Evolutionary conservation across 2,888 invertebrate species (phyloP).

Genomic region (Machimus rusticus): DNA sequence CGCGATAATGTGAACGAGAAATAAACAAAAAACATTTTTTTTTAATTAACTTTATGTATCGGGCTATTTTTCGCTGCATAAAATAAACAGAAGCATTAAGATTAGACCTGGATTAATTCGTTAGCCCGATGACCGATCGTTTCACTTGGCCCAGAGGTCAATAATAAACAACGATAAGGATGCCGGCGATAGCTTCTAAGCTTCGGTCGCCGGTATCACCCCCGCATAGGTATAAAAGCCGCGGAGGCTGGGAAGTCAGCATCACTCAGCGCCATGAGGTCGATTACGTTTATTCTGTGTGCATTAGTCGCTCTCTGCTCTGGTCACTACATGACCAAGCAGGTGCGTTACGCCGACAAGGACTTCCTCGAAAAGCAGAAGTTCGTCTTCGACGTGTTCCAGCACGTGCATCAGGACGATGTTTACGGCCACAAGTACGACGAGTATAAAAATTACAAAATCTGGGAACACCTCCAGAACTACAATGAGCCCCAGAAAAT

Average conservation of each 20-base stretch:
- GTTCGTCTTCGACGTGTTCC: slow-evolving; percentile 66
- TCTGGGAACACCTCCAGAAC: slow-evolving; percentile 68
- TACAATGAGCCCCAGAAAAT: slow-evolving; percentile 70
- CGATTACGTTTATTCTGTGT: slow-evolving; percentile 54
- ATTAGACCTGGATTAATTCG: background rate
- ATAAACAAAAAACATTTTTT: background rate
- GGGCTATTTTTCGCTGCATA: background rate
- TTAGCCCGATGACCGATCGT: background rate
- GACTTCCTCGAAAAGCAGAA: slow-evolving; percentile 65
- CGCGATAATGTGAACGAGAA: background rate
- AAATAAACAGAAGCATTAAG: background rate
- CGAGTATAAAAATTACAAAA: slow-evolving; percentile 68
- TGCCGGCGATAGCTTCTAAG: background rate
- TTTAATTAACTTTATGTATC: background rate
- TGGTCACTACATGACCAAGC: slow-evolving; percentile 50
- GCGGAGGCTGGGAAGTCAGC: background rate
- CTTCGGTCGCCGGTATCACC: background rate
- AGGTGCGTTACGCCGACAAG: slow-evolving; percentile 64
- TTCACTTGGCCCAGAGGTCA: background rate
- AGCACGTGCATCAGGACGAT: slow-evolving; percentile 70
- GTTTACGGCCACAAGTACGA: slow-evolving; percentile 59
- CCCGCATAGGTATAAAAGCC: slow-evolving; percentile 9
- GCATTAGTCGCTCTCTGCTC: slow-evolving; percentile 53
- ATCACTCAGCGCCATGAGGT: slow-evolving; percentile 58
- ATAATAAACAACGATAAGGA: background rate